Conservation (phyloP, 2,888 invertebrate species). For the Alloscopus bannaensis region DNA sequence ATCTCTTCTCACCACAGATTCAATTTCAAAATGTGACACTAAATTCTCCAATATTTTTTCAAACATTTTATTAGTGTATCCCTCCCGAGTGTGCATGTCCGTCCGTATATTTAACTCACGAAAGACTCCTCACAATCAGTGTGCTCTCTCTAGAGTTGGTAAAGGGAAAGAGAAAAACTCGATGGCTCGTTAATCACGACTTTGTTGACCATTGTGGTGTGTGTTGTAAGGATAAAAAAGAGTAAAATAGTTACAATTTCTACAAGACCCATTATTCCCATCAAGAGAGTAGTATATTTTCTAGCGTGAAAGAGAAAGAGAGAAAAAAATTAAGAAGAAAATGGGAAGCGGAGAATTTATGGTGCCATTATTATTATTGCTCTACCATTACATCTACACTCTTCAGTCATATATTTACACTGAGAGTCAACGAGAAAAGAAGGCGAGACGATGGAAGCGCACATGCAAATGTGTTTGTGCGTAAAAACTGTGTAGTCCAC, state of each 20-base stretch:
- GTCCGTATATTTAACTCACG: too few species aligned
- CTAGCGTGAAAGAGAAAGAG: too few species aligned
- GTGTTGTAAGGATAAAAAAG: background rate
- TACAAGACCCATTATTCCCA: slow-evolving; percentile 17
- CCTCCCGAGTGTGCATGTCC: background rate
- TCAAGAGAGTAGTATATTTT: background rate
- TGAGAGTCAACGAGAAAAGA: background rate
- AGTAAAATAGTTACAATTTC: background rate
- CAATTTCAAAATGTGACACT: slow-evolving; percentile 34
- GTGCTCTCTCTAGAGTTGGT: background rate
- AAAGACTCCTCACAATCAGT: background rate
- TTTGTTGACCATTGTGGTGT: background rate
- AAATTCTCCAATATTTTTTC: slow-evolving; percentile 19
- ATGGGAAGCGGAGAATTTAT: slow-evolving; percentile 49
- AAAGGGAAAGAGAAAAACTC: background rate
- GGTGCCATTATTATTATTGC: slow-evolving; percentile 58
- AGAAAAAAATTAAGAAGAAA: slow-evolving; percentile 3
- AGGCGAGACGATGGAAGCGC: background rate
- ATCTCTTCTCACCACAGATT: background rate
- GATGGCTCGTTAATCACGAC: slow-evolving; percentile 40
- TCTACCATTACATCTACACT: slow-evolving; percentile 53
- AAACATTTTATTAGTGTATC: slow-evolving; percentile 2
- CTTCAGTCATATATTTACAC: slow-evolving; percentile 33
- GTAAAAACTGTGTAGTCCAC: too few species aligned
- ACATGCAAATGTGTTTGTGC: background rate